These are phyloP conservation scores for Mayetiola destructor DNA, from an alignment of 2,888 invertebrate species.

Conservation along the genomic window DNA sequence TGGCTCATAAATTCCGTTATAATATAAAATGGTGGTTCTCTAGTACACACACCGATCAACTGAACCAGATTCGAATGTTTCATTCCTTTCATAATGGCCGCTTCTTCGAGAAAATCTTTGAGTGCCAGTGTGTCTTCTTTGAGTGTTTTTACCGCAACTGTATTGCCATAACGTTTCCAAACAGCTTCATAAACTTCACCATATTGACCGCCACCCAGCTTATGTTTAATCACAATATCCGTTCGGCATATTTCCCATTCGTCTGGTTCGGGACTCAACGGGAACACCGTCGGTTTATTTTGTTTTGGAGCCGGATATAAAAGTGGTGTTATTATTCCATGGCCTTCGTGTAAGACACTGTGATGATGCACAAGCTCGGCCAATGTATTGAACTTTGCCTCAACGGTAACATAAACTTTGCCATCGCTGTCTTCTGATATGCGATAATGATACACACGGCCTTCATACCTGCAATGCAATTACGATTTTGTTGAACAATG, in stretches of 20 bases:
- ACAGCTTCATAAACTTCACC: conserved; percentile 95
- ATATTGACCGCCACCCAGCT: conserved; percentile 82
- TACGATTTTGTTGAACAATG: neutral
- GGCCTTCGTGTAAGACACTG: conserved; percentile 71
- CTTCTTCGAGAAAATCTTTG: conserved; percentile 97
- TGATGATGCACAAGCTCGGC: conserved; percentile 98
- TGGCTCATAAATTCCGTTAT: conserved; percentile 99
- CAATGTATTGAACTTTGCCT: conserved; percentile 92
- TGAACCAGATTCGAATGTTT: conserved; percentile 97
- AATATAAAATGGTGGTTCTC: conserved; percentile 98
- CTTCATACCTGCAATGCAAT: conserved; percentile 61
- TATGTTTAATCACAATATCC: conserved; percentile 96
- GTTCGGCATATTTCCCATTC: conserved; percentile 98
- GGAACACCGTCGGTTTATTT: conserved; percentile 89
- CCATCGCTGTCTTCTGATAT: conserved; percentile 91
- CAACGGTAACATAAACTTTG: conserved; percentile 92
- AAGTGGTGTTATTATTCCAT: conserved; percentile 92
- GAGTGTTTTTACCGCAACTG: conserved; percentile 95
- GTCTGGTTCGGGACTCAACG: conserved; percentile 82
- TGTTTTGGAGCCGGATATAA: conserved; percentile 96
- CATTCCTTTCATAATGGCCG: conserved; percentile 99
- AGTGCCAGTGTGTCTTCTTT: conserved; percentile 99
- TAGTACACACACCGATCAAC: conserved; percentile 45
- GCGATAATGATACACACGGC: conserved; percentile 94
- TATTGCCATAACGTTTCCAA: conserved; percentile 90